Conservation (phyloP, 1,140 invertebrate genomes). For the Sitophilus oryzae region DNA sequence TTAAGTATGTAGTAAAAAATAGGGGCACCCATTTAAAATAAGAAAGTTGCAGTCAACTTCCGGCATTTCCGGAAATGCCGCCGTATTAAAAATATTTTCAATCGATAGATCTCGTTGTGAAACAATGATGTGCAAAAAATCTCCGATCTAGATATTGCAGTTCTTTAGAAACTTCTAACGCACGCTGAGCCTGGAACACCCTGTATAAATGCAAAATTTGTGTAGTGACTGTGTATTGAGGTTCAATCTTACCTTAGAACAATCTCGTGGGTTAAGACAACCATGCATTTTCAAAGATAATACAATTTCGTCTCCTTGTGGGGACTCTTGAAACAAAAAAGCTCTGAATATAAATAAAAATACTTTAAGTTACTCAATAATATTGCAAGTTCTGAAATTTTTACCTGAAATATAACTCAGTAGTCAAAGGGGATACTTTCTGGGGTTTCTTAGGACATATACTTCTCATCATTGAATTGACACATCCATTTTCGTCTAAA, state of each 20-base stretch:
- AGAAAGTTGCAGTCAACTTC: too few species aligned
- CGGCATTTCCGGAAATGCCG: too few species aligned
- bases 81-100: too few species aligned
- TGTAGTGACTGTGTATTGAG: too few species aligned
- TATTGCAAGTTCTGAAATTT: neutral
- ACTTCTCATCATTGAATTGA: conserved; percentile 51
- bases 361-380: neutral
- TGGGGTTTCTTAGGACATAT: conserved; percentile 52
- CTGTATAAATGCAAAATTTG: too few species aligned
- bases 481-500: conserved; percentile 53
- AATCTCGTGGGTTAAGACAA: conserved; percentile 56
- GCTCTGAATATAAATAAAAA: conserved; percentile 42
- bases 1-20: too few species aligned
- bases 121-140: too few species aligned
- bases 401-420: conserved; percentile 48
- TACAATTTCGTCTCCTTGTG: conserved; percentile 55
- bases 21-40: too few species aligned
- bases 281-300: conserved; percentile 55
- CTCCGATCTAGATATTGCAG: too few species aligned
- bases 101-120: too few species aligned
- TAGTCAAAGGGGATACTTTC: conserved; percentile 45
- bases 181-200: too few species aligned
- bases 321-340: conserved; percentile 64
- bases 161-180: too few species aligned
- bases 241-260: conserved; percentile 41